Evolutionary conservation across 2,888 invertebrate genomes (phyloP).

Genomic region (Stenotaenia linearis): DNA sequence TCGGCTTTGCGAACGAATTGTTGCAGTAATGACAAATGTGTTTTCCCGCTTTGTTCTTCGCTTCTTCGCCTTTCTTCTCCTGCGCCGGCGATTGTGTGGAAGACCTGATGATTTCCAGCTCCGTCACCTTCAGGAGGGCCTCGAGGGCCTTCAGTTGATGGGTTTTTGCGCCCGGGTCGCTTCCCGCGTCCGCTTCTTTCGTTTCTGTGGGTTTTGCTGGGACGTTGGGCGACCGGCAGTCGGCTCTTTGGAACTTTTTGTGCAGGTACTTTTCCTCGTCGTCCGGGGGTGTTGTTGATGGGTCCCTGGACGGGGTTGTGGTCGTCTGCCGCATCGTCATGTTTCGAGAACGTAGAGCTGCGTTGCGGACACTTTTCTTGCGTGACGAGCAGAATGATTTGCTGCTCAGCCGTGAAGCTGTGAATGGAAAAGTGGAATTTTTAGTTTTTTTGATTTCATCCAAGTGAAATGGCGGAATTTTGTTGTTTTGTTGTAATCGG

Average conservation of each 20-base stretch:
- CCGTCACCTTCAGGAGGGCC: constrained; percentile 36
- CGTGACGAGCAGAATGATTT: neutral
- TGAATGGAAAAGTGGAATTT: neutral
- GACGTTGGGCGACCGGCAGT: constrained; percentile 42
- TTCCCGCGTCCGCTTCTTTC: neutral
- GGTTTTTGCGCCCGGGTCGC: neutral
- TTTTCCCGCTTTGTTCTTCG: constrained; percentile 53
- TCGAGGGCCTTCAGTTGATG: constrained; percentile 32
- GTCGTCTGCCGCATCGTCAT: neutral
- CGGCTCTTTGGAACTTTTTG: constrained; percentile 89
- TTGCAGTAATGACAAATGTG: constrained; percentile 84
- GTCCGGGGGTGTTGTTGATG: neutral
- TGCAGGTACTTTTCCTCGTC: constrained; percentile 60
- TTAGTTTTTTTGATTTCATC: no score
- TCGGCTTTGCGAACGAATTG: constrained; percentile 83
- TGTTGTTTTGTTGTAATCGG: neutral
- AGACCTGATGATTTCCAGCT: constrained; percentile 36
- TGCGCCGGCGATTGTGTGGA: constrained; percentile 39
- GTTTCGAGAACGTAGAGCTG: neutral
- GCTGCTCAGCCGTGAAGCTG: neutral
- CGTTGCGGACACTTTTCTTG: neutral
- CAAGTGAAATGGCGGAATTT: neutral
- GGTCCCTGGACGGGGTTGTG: neutral
- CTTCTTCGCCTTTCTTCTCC: constrained; percentile 37
- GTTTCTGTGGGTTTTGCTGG: neutral